Conservation (phyloP, 2,888 invertebrate species). For the Biston betularia region DNA sequence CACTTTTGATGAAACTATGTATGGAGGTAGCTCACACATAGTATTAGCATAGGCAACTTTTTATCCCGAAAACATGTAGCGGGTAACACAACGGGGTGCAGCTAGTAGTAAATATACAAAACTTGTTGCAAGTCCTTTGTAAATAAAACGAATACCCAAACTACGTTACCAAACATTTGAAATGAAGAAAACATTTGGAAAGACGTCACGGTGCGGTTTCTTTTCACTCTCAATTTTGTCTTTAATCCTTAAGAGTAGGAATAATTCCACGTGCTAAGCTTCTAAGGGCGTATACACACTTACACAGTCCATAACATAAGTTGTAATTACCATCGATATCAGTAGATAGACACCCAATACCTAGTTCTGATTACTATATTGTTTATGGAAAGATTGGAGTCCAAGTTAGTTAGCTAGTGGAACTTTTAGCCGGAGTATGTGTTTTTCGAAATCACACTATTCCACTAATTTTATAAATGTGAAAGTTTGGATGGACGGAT, state of each 20-base stretch:
- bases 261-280: slow-evolving; percentile 13
- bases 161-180: background rate
- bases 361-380: no score
- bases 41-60: no score
- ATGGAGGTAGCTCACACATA: no score
- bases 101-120: background rate
- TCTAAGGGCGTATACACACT: slow-evolving; percentile 17
- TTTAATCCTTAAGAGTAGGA: slow-evolving; percentile 8
- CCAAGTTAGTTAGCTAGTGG: no score
- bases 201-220: slow-evolving; percentile 4
- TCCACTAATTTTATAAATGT: no score
- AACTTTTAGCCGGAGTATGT: no score
- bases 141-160: background rate
- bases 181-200: slow-evolving; percentile 1
- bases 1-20: no score
- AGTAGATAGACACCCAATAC: background rate
- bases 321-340: slow-evolving; percentile 10
- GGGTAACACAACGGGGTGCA: no score
- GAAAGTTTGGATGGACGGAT: no score
- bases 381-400: no score
- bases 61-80: no score
- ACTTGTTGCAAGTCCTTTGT: background rate
- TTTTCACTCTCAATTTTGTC: slow-evolving; percentile 13
- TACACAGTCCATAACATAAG: slow-evolving; percentile 8
- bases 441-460: no score